phyloP scores from a whole-genome alignment of 2,888 invertebrate species.

The Leptinotarsa juncta region DNA sequence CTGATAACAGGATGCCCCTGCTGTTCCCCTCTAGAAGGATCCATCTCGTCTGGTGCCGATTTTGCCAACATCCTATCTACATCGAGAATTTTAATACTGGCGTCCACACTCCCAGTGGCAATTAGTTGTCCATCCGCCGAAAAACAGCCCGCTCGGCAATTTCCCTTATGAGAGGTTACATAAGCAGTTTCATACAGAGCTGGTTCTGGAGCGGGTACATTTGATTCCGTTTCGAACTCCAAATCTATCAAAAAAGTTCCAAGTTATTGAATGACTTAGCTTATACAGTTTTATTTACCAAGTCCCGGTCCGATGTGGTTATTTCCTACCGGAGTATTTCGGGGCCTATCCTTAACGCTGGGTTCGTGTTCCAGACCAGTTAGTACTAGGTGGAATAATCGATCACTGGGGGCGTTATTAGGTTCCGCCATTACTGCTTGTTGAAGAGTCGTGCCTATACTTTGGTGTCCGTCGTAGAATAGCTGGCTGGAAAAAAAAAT shows the following conservation, averaged over 20 bases:
- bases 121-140: conserved; percentile 94
- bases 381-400: conserved; percentile 86
- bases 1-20: conserved; percentile 98
- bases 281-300: conserved; percentile 51
- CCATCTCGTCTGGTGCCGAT: conserved; percentile 91
- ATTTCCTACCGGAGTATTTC: conserved; percentile 67
- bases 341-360: conserved; percentile 74
- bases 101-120: conserved; percentile 98
- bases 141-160: conserved; percentile 96
- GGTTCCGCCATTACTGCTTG: conserved; percentile 90
- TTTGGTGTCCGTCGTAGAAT: conserved; percentile 96
- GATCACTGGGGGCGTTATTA: conserved; percentile 95
- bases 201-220: conserved; percentile 93
- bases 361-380: conserved; percentile 89
- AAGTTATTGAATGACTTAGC: background rate
- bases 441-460: conserved; percentile 88
- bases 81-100: conserved; percentile 98
- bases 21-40: conserved; percentile 86
- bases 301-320: conserved; percentile 77
- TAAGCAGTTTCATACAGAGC: conserved; percentile 98
- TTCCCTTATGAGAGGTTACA: conserved; percentile 97
- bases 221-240: conserved; percentile 96
- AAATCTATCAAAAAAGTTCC: conserved; percentile 72
- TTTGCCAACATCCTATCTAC: conserved; percentile 99
- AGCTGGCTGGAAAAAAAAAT: conserved; percentile 79